Evolutionary conservation across 2,888 invertebrate genomes (phyloP).

Genomic region (Drosophila hamatofila): DNA sequence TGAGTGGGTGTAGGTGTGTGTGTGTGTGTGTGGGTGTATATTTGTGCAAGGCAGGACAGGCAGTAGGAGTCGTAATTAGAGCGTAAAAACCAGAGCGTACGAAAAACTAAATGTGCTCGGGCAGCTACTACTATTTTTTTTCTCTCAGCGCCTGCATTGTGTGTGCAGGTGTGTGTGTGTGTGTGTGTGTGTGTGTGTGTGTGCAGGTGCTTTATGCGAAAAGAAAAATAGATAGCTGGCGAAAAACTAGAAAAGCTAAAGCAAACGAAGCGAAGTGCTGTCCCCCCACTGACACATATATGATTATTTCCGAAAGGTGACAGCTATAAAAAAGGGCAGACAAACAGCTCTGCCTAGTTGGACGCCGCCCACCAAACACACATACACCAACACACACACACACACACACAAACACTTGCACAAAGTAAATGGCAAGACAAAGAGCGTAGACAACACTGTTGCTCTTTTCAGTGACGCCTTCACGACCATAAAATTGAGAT

Average conservation of each 20-base stretch:
- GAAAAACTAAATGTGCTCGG: constrained; percentile 78
- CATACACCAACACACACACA: constrained; percentile 13
- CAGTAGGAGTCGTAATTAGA: constrained; percentile 82
- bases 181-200: constrained; percentile 27
- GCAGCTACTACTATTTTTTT: constrained; percentile 73
- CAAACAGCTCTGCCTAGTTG: constrained; percentile 41
- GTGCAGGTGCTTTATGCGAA: constrained; percentile 73
- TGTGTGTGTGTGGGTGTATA: constrained; percentile 2
- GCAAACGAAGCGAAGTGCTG: constrained; percentile 79
- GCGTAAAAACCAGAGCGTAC: constrained; percentile 85
- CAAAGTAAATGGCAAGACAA: constrained; percentile 68
- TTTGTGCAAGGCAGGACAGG: constrained; percentile 15
- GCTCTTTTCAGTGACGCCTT: constrained; percentile 64
- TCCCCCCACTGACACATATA: constrained; percentile 77
- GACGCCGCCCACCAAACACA: constrained; percentile 3
- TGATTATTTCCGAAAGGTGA: constrained; percentile 82
- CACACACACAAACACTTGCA: constrained; percentile 25
- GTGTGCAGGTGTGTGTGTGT: constrained; percentile 15
- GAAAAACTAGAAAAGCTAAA: constrained; percentile 76
- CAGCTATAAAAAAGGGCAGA: constrained; percentile 74
- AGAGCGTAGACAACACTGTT: constrained; percentile 70
- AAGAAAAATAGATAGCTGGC: constrained; percentile 78
- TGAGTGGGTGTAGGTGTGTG: constrained; percentile 10
- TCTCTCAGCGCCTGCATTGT: constrained; percentile 50
- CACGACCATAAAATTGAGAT: constrained; percentile 50